Percentiles rank a stretch among this genome's conserved stretches.
phyloP scores from a whole-genome alignment of 2,797 vertebrate genomes.

The Pterois miles region DNA sequence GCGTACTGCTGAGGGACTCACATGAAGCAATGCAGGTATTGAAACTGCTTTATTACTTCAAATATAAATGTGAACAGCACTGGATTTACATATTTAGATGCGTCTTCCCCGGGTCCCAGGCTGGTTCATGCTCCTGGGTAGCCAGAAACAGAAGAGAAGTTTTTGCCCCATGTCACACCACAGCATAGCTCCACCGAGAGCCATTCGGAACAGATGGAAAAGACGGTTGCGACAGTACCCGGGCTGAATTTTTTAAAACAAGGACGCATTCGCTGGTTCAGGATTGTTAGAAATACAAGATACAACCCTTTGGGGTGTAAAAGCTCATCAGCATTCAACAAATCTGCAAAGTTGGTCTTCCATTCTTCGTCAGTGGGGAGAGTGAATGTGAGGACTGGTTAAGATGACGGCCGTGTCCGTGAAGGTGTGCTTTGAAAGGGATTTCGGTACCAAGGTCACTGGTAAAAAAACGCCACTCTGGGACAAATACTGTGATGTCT shows the following conservation, averaged over 20 bases:
- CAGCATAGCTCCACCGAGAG: constrained; percentile 58
- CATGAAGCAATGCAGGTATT: constrained; percentile 42
- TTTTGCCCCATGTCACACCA: constrained; percentile 58
- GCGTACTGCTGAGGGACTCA: constrained; percentile 24
- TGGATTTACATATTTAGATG: constrained; percentile 58
- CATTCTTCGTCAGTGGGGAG: constrained; percentile 48
- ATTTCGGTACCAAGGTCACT: constrained; percentile 74
- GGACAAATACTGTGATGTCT: constrained; percentile 67
- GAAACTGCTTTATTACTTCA: constrained; percentile 42
- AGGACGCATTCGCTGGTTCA: constrained; percentile 49
- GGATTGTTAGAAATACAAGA: constrained; percentile 61
- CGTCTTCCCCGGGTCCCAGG: constrained; percentile 30
- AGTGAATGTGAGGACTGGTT: constrained; percentile 47
- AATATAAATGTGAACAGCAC: constrained; percentile 26
- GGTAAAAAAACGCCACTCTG: constrained; percentile 54
- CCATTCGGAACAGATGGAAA: constrained; percentile 65
- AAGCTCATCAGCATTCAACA: constrained; percentile 68
- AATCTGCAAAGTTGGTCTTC: constrained; percentile 61
- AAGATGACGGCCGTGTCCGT: constrained; percentile 57
- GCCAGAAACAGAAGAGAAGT: constrained; percentile 49
- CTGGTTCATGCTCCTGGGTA: constrained; percentile 46
- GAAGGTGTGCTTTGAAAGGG: constrained; percentile 69
- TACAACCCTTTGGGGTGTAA: constrained; percentile 62
- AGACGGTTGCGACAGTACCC: constrained; percentile 55
- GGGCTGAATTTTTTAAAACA: constrained; percentile 47